These are phyloP conservation scores for Drosophila saltans DNA, from an alignment of 1,140 invertebrate species.

Conservation along the genomic window DNA sequence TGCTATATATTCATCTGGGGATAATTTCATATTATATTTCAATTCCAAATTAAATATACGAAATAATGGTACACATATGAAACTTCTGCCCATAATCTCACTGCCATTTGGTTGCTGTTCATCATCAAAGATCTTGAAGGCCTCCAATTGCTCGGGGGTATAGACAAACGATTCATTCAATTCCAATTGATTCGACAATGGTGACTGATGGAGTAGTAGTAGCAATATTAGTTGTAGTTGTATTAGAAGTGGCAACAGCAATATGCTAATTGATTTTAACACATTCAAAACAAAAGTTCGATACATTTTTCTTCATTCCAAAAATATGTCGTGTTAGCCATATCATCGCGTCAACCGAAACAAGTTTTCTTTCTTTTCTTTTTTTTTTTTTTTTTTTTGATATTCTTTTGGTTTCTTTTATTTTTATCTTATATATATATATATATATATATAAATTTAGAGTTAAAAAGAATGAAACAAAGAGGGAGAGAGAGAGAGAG, in stretches of 20 bases:
- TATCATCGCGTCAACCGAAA: conserved; percentile 64
- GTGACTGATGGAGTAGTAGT: conserved; percentile 25
- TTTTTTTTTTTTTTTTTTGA: background rate
- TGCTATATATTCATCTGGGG: conserved; percentile 81
- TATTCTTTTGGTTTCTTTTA: background rate
- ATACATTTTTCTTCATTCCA: conserved; percentile 72
- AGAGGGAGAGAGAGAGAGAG: conserved; percentile 16
- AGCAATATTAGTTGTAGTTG: background rate
- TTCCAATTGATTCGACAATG: conserved; percentile 7
- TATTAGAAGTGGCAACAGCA: conserved; percentile 13
- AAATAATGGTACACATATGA: conserved; percentile 73
- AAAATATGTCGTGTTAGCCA: conserved; percentile 35
- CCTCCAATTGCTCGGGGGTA: conserved; percentile 48
- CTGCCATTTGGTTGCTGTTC: conserved; percentile 35
- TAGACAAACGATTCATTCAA: conserved; percentile 64
- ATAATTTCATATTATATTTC: conserved; percentile 27
- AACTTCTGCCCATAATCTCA: conserved; percentile 58
- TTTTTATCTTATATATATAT: background rate
- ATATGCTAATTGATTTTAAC: conserved; percentile 81
- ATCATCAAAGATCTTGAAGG: conserved; percentile 62
- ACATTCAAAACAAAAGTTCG: conserved; percentile 55
- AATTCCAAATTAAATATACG: conserved; percentile 69
- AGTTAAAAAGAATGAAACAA: too few species aligned
- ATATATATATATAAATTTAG: background rate
- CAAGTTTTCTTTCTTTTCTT: conserved; percentile 54